phyloP scores from a whole-genome alignment of 2,888 invertebrate genomes.

The Labia minor region DNA sequence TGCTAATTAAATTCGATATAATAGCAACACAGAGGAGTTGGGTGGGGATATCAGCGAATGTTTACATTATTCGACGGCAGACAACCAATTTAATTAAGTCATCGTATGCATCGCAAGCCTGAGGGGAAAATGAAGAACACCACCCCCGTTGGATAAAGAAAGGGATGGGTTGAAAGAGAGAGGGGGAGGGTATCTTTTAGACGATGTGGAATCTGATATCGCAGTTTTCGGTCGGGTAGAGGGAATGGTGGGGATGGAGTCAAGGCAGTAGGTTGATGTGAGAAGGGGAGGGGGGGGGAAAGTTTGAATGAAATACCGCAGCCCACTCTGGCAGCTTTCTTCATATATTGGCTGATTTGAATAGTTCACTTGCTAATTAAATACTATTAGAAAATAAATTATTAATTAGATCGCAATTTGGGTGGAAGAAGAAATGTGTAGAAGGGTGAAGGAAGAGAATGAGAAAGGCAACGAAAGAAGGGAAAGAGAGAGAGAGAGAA shows the following conservation, averaged over 20 bases:
- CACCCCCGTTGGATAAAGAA: background rate
- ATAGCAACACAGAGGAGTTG: background rate
- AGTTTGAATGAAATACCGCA: no score
- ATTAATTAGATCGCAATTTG: constrained; percentile 7
- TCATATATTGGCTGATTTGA: constrained; percentile 8
- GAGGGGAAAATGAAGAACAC: constrained; percentile 2
- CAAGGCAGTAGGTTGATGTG: no score
- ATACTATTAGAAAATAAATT: constrained; percentile 13
- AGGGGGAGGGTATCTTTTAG: background rate
- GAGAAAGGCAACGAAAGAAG: no score
- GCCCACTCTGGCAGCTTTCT: background rate
- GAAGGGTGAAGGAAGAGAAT: no score
- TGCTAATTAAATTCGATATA: constrained; percentile 13
- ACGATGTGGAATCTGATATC: constrained; percentile 4
- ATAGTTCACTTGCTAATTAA: constrained; percentile 2
- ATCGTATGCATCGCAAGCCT: constrained; percentile 13
- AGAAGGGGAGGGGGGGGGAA: no score
- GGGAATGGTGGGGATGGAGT: background rate
- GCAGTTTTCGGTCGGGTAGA: background rate
- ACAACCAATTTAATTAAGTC: constrained; percentile 7
- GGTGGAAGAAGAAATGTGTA: background rate
- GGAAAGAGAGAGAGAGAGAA: no score
- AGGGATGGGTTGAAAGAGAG: background rate
- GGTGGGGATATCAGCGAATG: background rate
- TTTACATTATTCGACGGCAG: constrained; percentile 13